Percentiles rank a stretch among this genome's conserved stretches.
These are phyloP conservation scores for Phrynocephalus versicolor DNA, from an alignment of 2,113 vertebrate species.

Conservation along the genomic window DNA sequence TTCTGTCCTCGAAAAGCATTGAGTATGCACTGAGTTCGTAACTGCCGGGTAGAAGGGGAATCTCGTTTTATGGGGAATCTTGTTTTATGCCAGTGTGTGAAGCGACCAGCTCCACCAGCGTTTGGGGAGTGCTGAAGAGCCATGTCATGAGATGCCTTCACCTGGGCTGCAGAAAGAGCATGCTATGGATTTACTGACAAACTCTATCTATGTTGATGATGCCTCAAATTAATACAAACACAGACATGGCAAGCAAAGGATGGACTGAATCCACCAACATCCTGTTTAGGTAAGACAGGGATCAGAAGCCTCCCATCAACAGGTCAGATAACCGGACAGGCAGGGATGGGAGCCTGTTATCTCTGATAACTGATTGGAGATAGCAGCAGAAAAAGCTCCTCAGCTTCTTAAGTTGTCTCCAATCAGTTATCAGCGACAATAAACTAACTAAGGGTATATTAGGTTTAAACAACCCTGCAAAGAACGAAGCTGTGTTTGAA, in stretches of 20 bases:
- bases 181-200: neutral
- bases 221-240: neutral
- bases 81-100: neutral
- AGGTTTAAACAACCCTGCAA: neutral
- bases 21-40: neutral
- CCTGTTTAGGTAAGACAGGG: neutral
- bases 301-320: neutral
- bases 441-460: neutral
- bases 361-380: no score
- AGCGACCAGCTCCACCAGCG: neutral
- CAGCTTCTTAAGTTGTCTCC: neutral
- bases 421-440: neutral
- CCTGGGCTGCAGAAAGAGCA: neutral
- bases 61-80: neutral
- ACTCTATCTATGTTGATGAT: no score
- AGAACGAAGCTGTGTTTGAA: no score
- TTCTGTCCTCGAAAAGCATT: neutral
- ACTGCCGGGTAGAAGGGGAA: neutral
- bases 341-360: no score
- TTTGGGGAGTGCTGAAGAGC: neutral
- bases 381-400: no score
- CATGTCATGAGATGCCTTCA: neutral
- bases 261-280: neutral
- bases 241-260: neutral
- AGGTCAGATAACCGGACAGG: no score